Evolutionary conservation across 2,888 invertebrate genomes (phyloP), one percentile per base, ranked within the genome.

Genomic region (Cryptus viduatorius): DNA sequence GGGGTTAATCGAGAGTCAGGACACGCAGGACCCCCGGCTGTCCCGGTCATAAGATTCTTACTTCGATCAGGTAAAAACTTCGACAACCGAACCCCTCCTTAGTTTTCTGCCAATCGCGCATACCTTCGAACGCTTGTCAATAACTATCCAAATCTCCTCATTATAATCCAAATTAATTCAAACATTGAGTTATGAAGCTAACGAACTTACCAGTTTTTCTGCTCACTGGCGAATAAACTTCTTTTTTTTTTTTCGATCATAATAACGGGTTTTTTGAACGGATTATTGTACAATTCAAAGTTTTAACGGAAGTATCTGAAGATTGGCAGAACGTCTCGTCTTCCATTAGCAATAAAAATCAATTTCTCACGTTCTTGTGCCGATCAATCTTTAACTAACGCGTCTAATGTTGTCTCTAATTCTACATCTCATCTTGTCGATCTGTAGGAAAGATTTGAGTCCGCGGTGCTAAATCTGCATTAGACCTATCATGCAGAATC

Each of bases 1-100:
- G 86, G 86, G 86, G 73, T 77, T 69, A 69, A 86, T 87, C 85
- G 79, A 82, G 68, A 86, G 85, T 86, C 87, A 64, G 64, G 67
- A 79, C 86, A 87, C 86, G 82, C 83, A 82, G 82, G 67, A 81
- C 76, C 82, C 79, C 75, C 59, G 69, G 71, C 37, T 37, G 67
- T 59, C 56, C 48, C 29, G 31, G 64, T 82, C 79, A 56, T 46
- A 72, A 73, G 72, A 77, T 77, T 77, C 80, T 68, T 37, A 12
- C 68, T 50, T 77, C 73, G 84, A 73, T 80, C 84, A 48, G 64
- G 67, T 24, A 16, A 77, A 82, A 37, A 46, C 56, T 29, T 24
- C 56, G 53, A 44, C 16, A 72, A 67, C 42, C 37, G 1, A 8
- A 37, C 73, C 56, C 67, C 44, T n/a, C 44, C 53, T 56, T 16